Evolutionary conservation across 1,140 invertebrate species (phyloP).

Genomic region (Leucophenga varia): DNA sequence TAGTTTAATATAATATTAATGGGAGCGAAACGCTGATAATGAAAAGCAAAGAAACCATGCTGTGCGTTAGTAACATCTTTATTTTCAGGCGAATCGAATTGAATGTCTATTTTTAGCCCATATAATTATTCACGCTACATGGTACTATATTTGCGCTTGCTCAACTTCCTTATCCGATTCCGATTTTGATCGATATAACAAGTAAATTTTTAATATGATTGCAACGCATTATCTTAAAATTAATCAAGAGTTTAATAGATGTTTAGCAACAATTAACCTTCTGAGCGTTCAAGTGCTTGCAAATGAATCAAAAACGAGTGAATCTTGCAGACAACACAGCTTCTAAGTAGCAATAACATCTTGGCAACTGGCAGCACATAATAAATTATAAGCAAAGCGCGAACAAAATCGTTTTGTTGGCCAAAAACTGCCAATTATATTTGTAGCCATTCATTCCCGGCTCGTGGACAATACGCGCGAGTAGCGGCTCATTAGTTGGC

Average conservation of each 20-base stretch:
- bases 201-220: constrained; percentile 18
- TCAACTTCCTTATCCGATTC: constrained; percentile 37
- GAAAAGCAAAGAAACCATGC: no score
- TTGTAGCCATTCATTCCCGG: constrained; percentile 18
- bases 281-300: constrained; percentile 39
- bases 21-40: no score
- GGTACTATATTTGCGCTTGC: constrained; percentile 19
- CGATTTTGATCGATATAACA: constrained; percentile 31
- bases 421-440: constrained; percentile 39
- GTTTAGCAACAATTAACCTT: constrained; percentile 48
- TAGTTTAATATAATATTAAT: no score
- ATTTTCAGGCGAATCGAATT: constrained; percentile 3
- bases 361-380: constrained; percentile 26
- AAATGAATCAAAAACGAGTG: constrained; percentile 42
- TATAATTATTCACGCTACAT: constrained; percentile 9
- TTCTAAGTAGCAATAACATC: constrained; percentile 23
- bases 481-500: constrained; percentile 15
- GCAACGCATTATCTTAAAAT: constrained; percentile 31
- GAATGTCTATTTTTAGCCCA: constrained; percentile 27
- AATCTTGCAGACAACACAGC: constrained; percentile 3
- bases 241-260: constrained; percentile 47
- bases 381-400: constrained; percentile 36
- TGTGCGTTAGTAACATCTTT: no score
- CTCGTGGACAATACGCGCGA: constrained; percentile 19
- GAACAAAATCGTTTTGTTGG: constrained; percentile 43